Conservation (phyloP, 2,797 vertebrate species). For the Chaetodon trifasciatus region DNA sequence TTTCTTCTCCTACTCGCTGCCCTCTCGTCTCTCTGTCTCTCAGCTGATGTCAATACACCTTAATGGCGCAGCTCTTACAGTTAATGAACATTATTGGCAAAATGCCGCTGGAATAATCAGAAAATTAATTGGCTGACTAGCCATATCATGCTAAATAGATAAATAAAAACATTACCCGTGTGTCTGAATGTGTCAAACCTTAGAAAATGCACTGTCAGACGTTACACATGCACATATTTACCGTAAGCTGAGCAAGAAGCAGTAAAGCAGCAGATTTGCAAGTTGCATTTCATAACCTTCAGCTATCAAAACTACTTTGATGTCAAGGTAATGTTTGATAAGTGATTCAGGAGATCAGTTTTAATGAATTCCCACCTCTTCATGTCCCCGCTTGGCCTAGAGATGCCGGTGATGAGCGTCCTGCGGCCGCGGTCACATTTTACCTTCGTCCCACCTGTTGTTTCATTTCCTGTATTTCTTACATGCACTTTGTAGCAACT, state of each 20-base stretch:
- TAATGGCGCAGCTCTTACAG: background rate
- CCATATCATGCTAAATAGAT: background rate
- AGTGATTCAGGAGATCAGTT: conserved; percentile 41
- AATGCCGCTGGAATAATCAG: background rate
- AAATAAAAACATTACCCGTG: background rate
- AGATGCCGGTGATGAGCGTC: conserved; percentile 16
- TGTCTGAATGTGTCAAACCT: background rate
- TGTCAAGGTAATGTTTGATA: conserved; percentile 14
- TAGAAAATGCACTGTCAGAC: background rate
- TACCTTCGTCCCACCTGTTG: conserved; percentile 13
- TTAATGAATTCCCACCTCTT: conserved; percentile 34
- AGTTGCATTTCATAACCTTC: conserved; percentile 29
- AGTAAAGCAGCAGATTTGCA: conserved; percentile 9
- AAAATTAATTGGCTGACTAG: background rate
- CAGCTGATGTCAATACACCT: background rate
- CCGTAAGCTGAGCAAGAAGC: background rate
- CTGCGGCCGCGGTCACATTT: background rate
- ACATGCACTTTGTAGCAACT: background rate
- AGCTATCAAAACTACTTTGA: conserved; percentile 14
- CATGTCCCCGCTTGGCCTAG: conserved; percentile 31
- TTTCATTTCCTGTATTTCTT: background rate
- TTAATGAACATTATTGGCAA: conserved; percentile 4
- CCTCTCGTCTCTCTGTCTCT: background rate
- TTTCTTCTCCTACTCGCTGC: background rate
- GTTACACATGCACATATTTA: background rate